Conservation (phyloP, 2,888 invertebrate genomes). For the Blera fallax region DNA sequence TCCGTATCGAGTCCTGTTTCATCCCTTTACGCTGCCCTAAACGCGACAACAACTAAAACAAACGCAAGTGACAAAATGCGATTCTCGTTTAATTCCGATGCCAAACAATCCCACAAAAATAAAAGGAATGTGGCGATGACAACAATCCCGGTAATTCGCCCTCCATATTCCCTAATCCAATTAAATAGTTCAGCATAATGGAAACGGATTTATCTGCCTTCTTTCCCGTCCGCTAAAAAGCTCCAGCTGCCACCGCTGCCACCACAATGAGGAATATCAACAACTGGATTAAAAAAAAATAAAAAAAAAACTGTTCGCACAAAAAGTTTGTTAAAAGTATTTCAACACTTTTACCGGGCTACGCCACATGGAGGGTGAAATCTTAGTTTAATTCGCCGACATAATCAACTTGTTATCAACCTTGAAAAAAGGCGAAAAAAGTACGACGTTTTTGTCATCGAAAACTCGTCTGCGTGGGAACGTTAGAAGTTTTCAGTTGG, state of each 20-base stretch:
- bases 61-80: conserved; percentile 24
- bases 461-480: background rate
- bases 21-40: background rate
- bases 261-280: conserved; percentile 17
- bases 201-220: background rate
- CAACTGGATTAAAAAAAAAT: conserved; percentile 13
- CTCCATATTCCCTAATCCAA: conserved; percentile 23
- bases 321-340: conserved; percentile 19
- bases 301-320: no score
- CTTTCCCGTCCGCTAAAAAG: background rate
- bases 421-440: background rate
- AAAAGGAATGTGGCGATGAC: background rate
- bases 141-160: conserved; percentile 25
- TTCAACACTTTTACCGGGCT: conserved; percentile 15
- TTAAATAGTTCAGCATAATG: conserved; percentile 51
- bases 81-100: conserved; percentile 15
- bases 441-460: background rate
- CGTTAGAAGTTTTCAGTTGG: conserved; percentile 29
- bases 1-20: background rate
- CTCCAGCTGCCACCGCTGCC: no score
- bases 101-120: background rate
- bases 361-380: background rate
- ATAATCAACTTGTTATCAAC: conserved; percentile 39
- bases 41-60: background rate
- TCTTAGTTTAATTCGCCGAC: conserved; percentile 23